A percentile compares a stretch with the other conserved stretches of the same genome.
phyloP scores from a whole-genome alignment of 2,113 vertebrate species.

The Plotosus lineatus region DNA sequence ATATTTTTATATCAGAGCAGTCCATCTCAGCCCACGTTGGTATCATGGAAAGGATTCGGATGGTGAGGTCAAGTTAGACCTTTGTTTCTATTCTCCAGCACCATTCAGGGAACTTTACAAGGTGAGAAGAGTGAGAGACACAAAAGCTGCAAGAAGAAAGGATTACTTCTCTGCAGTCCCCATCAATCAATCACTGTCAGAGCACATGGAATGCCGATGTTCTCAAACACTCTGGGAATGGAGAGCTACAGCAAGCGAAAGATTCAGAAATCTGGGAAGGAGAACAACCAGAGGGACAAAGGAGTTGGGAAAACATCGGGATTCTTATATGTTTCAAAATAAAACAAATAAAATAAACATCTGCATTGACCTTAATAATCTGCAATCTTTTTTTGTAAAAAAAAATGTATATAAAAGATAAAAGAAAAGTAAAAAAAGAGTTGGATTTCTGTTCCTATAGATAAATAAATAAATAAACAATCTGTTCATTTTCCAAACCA shows the following conservation, averaged over 20 bases:
- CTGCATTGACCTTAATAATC: too few species aligned
- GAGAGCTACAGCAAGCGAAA: background rate
- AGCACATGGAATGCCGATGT: conserved; percentile 61
- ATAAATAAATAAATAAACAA: too few species aligned
- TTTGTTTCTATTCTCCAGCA: conserved; percentile 69
- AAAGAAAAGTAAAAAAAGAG: too few species aligned
- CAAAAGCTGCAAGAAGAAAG: conserved; percentile 75
- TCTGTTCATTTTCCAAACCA: too few species aligned
- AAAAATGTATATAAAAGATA: too few species aligned
- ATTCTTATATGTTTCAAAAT: too few species aligned
- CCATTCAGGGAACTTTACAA: conserved; percentile 71
- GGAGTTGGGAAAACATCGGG: too few species aligned
- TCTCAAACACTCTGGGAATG: background rate
- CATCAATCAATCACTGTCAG: conserved; percentile 71
- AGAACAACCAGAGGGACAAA: background rate
- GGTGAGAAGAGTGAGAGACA: conserved; percentile 71
- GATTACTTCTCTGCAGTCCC: conserved; percentile 72
- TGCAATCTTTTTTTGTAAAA: too few species aligned
- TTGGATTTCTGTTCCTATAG: too few species aligned
- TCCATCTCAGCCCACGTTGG: conserved; percentile 8
- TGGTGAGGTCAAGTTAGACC: conserved; percentile 32
- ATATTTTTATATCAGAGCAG: background rate
- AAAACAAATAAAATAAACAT: too few species aligned
- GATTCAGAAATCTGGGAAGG: background rate
- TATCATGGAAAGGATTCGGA: conserved; percentile 15